phyloP scores from a whole-genome alignment of 2,888 invertebrate genomes.

The Laspeyria flexula region DNA sequence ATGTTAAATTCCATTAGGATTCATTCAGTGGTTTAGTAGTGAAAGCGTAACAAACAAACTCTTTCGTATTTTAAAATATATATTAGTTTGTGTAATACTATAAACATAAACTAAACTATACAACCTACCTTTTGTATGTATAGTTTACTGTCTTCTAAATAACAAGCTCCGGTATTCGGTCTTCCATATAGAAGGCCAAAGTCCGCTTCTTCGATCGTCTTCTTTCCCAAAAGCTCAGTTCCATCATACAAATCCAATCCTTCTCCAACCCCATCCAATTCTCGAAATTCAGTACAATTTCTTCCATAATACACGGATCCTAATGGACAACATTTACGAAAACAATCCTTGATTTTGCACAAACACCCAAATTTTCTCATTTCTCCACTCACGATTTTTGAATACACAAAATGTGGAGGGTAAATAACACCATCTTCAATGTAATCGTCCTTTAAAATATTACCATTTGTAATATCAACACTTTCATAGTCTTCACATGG shows the following conservation, averaged over 20 bases:
- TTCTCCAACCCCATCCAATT: conserved; percentile 47
- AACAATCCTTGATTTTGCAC: conserved; percentile 62
- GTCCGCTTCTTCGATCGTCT: conserved; percentile 43
- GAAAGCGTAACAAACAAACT: too few species aligned
- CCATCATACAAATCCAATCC: conserved; percentile 55
- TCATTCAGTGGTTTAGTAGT: too few species aligned
- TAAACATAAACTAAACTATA: too few species aligned
- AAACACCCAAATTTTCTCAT: conserved; percentile 63
- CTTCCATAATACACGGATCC: conserved; percentile 45
- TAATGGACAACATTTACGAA: conserved; percentile 70
- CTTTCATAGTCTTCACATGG: conserved; percentile 53
- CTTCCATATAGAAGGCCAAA: conserved; percentile 51
- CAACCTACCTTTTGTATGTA: conserved; percentile 65
- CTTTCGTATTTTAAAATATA: too few species aligned
- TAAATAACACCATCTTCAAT: conserved; percentile 55
- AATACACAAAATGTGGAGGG: conserved; percentile 56
- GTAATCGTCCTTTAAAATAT: conserved; percentile 41
- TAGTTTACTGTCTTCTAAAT: conserved; percentile 55
- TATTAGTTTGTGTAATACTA: too few species aligned
- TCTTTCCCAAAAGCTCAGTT: conserved; percentile 41
- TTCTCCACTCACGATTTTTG: conserved; percentile 55
- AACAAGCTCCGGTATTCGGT: conserved; percentile 49
- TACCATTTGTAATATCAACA: conserved; percentile 58
- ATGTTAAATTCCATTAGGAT: too few species aligned
- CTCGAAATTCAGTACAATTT: conserved; percentile 46